These are phyloP conservation scores for Spinus pinus DNA, from an alignment of 2,797 vertebrate genomes.

Conservation along the genomic window DNA sequence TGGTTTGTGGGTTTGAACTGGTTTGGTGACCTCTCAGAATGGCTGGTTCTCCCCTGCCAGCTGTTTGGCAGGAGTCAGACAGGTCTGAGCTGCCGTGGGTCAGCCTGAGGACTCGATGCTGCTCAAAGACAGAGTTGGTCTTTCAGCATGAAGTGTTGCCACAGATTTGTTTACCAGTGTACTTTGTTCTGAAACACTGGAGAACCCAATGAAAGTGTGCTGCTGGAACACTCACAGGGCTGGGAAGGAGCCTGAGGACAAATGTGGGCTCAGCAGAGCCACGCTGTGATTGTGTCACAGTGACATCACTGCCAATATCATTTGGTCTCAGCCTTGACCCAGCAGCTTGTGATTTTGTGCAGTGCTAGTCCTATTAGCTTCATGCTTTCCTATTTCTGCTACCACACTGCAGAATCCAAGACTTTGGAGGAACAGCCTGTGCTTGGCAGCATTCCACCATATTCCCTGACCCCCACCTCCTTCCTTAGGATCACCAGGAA, in stretches of 20 bases:
- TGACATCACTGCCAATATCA: neutral
- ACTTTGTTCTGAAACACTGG: neutral
- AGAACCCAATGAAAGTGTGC: neutral
- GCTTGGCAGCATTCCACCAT: neutral
- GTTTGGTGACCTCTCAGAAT: neutral
- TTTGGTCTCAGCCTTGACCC: neutral
- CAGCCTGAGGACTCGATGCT: neutral
- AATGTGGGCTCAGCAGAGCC: neutral
- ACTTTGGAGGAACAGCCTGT: neutral
- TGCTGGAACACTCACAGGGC: neutral
- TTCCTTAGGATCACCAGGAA: conserved; percentile 5
- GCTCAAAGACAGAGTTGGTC: neutral
- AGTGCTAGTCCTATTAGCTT: neutral
- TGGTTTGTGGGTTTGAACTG: neutral
- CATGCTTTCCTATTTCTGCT: neutral
- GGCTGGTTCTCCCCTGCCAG: neutral
- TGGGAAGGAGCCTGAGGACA: neutral
- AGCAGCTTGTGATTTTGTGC: neutral
- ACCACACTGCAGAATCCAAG: neutral
- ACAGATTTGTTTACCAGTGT: neutral
- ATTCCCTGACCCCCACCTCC: neutral
- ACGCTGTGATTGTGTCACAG: neutral
- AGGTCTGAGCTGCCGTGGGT: neutral
- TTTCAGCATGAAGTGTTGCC: neutral
- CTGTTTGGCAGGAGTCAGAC: neutral